Conservation (phyloP, 2,888 invertebrate species). For the Drosophila prostipennis region DNA sequence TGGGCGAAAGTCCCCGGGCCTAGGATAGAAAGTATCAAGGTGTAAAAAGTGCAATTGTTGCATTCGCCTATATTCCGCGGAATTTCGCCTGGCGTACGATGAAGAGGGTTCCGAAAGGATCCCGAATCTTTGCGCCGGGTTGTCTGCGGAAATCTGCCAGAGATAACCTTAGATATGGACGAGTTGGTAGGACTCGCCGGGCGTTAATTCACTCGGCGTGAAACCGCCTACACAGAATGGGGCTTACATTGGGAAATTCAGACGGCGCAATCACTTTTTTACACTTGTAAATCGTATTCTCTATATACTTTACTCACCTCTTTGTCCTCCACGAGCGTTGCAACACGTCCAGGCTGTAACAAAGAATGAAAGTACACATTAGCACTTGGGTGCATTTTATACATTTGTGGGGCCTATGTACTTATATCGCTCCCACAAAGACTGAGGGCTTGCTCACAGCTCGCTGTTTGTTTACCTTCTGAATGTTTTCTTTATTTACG, state of each 20-base stretch:
- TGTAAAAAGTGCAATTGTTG: constrained; percentile 61
- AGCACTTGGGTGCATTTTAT: constrained; percentile 19
- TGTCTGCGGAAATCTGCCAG: constrained; percentile 84
- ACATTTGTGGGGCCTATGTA: not conserved
- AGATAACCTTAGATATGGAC: constrained; percentile 80
- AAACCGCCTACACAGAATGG: constrained; percentile 75
- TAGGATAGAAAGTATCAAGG: constrained; percentile 84
- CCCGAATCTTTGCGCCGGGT: constrained; percentile 78
- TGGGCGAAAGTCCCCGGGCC: constrained; percentile 85
- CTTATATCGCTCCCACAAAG: constrained; percentile 24
- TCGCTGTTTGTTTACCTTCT: constrained; percentile 44
- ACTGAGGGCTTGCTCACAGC: constrained; percentile 24
- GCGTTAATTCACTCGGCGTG: not conserved
- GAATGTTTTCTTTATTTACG: constrained; percentile 8
- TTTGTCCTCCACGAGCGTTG: constrained; percentile 91
- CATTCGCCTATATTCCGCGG: constrained; percentile 82
- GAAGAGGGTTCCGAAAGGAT: constrained; percentile 71
- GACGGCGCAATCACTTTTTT: constrained; percentile 56
- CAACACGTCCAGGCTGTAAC: constrained; percentile 95
- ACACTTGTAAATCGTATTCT: not conserved
- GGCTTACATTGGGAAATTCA: constrained; percentile 81
- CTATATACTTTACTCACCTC: constrained; percentile 86
- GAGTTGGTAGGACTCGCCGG: constrained; percentile 54
- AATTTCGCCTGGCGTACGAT: constrained; percentile 76
- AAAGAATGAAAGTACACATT: constrained; percentile 42